These are phyloP conservation scores for Shinisaurus crocodilurus DNA, from an alignment of 2,113 vertebrate species.

Conservation along the genomic window DNA sequence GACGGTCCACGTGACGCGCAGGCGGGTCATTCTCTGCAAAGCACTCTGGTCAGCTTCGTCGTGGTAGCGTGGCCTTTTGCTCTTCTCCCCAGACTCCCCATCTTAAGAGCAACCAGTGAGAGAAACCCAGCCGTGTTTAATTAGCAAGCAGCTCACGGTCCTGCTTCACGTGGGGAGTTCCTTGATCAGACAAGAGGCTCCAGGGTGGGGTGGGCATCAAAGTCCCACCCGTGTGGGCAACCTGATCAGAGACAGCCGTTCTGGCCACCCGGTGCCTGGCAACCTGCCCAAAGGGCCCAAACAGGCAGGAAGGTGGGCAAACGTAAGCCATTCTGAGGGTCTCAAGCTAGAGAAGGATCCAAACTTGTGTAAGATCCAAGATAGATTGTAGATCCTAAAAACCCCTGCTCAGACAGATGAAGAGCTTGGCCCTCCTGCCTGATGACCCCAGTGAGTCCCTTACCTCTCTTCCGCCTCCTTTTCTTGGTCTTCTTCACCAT, in stretches of 20 bases:
- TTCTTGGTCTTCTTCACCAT: conserved; percentile 74
- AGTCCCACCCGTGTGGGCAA: background rate
- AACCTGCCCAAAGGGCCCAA: background rate
- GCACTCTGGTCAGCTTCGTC: conserved; percentile 91
- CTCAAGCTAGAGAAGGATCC: background rate
- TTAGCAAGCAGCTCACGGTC: too few relatives aligned
- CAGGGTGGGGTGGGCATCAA: background rate
- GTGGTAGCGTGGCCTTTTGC: conserved; percentile 79
- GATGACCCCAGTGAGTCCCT: rapidly evolving
- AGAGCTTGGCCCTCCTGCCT: background rate
- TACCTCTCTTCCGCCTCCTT: conserved; percentile 72
- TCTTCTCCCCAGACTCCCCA: conserved; percentile 62
- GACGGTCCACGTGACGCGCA: conserved; percentile 89
- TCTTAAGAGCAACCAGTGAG: conserved; percentile 9
- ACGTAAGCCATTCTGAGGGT: too few relatives aligned
- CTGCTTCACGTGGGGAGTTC: background rate
- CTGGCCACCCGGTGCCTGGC: background rate
- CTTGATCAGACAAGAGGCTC: background rate
- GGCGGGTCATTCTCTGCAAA: conserved; percentile 90
- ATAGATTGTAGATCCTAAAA: too few relatives aligned
- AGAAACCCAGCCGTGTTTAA: background rate
- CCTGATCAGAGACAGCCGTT: background rate
- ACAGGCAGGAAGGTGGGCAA: background rate
- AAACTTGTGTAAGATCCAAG: background rate
- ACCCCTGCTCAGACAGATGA: background rate